These are phyloP conservation scores for Rhea americana DNA, from an alignment of 2,113 vertebrate genomes.

Conservation along the genomic window DNA sequence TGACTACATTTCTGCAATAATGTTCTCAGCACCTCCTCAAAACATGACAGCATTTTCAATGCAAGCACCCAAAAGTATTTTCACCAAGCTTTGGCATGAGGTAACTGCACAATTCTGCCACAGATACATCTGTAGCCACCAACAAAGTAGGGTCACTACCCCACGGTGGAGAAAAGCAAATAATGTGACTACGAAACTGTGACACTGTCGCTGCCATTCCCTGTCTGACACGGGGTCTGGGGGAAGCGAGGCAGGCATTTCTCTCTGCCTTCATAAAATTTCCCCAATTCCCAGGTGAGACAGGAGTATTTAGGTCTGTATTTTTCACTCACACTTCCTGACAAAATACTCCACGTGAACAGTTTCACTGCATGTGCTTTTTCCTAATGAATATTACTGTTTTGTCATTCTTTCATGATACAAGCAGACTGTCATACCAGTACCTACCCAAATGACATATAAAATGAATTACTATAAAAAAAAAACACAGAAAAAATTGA, in stretches of 20 bases:
- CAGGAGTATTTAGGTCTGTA: rapidly evolving
- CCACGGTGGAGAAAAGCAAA: background rate
- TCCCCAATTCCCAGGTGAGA: background rate
- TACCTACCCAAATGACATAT: background rate
- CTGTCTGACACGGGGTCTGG: background rate
- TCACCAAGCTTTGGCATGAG: background rate
- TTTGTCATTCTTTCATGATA: background rate
- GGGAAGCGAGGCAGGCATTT: background rate
- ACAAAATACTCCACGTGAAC: background rate
- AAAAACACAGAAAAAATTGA: background rate
- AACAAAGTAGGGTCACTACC: background rate
- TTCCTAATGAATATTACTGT: background rate
- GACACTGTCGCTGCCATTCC: background rate
- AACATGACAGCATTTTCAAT: background rate
- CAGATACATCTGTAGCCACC: background rate
- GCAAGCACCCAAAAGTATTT: background rate
- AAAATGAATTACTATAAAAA: background rate
- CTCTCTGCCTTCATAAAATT: background rate
- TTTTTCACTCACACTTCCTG: background rate
- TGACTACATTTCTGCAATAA: background rate
- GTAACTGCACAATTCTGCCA: background rate
- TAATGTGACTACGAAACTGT: too few species aligned
- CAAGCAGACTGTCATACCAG: background rate
- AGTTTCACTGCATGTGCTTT: background rate
- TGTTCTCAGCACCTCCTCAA: background rate